These are phyloP conservation scores for Pelecanus crispus DNA, from an alignment of 2,113 vertebrate genomes.

Conservation along the genomic window DNA sequence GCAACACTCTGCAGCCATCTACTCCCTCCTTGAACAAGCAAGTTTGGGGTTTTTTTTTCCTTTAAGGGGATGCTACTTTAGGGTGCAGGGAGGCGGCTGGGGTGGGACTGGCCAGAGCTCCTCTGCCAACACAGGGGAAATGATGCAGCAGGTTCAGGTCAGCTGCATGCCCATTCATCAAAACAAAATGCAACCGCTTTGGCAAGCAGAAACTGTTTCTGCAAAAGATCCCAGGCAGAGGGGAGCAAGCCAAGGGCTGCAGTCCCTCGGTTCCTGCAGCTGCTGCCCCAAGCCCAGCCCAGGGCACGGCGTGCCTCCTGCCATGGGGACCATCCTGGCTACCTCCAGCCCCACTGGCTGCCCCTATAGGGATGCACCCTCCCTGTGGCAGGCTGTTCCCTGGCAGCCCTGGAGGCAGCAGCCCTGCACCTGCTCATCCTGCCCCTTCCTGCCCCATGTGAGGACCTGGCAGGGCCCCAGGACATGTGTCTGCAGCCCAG, in stretches of 20 bases:
- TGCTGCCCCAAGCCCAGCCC: accelerated
- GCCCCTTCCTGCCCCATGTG: accelerated
- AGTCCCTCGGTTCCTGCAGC: neutral
- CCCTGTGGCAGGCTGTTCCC: accelerated
- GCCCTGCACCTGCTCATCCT: neutral
- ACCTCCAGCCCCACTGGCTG: accelerated
- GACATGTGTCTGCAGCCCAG: accelerated
- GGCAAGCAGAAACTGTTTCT: neutral
- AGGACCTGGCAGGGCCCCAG: neutral
- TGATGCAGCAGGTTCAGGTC: neutral
- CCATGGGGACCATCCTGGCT: accelerated
- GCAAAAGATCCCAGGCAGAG: neutral
- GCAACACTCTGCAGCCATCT: neutral
- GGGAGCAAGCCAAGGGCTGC: accelerated
- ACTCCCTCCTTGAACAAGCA: neutral
- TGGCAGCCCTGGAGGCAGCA: accelerated
- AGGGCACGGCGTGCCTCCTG: neutral
- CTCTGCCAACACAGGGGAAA: neutral
- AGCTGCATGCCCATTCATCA: no score
- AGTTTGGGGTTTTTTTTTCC: neutral
- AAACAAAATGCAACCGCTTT: neutral
- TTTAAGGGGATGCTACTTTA: neutral
- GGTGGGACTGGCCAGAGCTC: accelerated
- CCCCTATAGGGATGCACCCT: accelerated
- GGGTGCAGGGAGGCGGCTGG: neutral